phyloP scores from a whole-genome alignment of 2,888 invertebrate genomes.

The Amiota communis region DNA sequence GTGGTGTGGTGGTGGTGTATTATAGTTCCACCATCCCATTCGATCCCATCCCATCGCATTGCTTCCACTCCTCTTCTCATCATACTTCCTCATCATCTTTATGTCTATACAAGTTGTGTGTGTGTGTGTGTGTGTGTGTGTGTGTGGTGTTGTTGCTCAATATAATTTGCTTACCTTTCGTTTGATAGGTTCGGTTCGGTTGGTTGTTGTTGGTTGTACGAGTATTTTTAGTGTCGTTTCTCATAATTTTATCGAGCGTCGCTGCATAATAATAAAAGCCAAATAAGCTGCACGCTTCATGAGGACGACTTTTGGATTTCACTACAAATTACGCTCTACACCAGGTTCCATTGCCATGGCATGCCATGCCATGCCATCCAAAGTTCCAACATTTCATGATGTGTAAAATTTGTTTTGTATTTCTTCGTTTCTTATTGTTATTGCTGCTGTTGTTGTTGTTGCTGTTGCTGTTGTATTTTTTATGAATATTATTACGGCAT shows the following conservation, averaged over 20 bases:
- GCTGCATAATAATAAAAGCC: constrained; percentile 4
- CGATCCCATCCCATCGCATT: not conserved
- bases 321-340: not conserved
- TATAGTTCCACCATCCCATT: too few relatives aligned
- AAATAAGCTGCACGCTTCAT: constrained; percentile 19
- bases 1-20: too few relatives aligned
- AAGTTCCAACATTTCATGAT: not conserved
- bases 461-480: constrained; percentile 65
- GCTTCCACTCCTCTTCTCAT: not conserved
- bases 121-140: too few relatives aligned
- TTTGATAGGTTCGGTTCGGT: too few relatives aligned
- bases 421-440: not conserved
- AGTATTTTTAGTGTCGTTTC: not conserved
- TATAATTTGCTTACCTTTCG: too few relatives aligned
- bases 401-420: too few relatives aligned
- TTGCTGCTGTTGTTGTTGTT: constrained; percentile 38
- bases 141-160: too few relatives aligned
- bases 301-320: too few relatives aligned
- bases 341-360: not conserved
- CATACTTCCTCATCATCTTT: not conserved
- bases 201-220: too few relatives aligned
- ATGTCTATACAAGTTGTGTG: not conserved
- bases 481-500: constrained; percentile 58
- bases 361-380: too few relatives aligned
- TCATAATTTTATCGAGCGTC: constrained; percentile 10